Percentiles rank a stretch among this genome's conserved stretches.
Evolutionary conservation across 2,888 invertebrate genomes (phyloP).

Genomic region (Apodemia mormo): DNA sequence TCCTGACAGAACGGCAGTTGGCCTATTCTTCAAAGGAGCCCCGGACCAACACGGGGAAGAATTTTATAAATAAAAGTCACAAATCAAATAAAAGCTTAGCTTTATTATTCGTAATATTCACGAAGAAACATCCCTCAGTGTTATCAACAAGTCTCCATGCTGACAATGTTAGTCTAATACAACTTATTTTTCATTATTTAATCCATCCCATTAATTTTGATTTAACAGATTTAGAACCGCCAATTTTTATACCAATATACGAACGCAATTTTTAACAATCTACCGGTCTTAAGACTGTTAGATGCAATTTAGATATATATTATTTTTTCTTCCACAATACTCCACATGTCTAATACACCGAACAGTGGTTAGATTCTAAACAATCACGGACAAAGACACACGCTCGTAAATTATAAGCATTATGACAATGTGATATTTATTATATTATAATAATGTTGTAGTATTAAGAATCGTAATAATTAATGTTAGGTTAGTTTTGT

Average conservation of each 20-base stretch:
- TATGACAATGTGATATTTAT: conserved; percentile 82
- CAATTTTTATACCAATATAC: conserved; percentile 62
- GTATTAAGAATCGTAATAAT: conserved; percentile 78
- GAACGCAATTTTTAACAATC: conserved; percentile 59
- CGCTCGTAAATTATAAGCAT: conserved; percentile 82
- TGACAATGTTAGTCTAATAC: conserved; percentile 66
- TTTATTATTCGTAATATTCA: conserved; percentile 88
- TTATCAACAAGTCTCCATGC: conserved; percentile 73
- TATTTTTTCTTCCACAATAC: conserved; percentile 60
- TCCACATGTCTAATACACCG: conserved; percentile 74
- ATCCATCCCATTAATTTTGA: conserved; percentile 68
- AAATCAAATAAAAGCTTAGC: conserved; percentile 87
- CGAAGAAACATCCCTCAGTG: conserved; percentile 81
- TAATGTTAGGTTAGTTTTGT: conserved; percentile 71
- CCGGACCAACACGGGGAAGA: too few species aligned
- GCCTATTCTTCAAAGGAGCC: too few species aligned
- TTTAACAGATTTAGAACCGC: conserved; percentile 62
- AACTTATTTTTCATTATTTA: conserved; percentile 61
- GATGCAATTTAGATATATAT: conserved; percentile 62
- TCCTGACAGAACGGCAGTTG: too few species aligned
- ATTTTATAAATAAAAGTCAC: conserved; percentile 18
- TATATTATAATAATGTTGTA: conserved; percentile 78
- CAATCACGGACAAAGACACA: conserved; percentile 82
- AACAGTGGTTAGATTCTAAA: conserved; percentile 78
- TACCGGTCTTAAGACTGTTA: conserved; percentile 41